Evolutionary conservation across 2,113 vertebrate species (phyloP).

Genomic region (Acanthochromis polyacanthus): DNA sequence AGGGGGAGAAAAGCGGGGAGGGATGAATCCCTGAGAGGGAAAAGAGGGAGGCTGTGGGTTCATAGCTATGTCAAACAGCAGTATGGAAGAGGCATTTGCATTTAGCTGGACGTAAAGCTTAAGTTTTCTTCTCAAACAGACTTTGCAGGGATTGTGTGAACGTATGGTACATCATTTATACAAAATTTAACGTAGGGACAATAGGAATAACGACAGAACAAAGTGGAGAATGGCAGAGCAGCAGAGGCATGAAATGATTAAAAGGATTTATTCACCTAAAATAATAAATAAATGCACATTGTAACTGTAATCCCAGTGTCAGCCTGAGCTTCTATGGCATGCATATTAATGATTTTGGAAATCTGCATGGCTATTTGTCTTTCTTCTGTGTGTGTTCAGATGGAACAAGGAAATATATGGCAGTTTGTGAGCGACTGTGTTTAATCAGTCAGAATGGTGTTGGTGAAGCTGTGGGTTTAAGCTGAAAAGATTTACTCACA

Average conservation of each 20-base stretch:
- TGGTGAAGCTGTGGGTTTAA: neutral
- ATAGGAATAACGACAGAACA: too few relatives aligned
- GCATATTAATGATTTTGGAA: neutral
- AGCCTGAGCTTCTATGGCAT: neutral
- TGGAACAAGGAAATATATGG: neutral
- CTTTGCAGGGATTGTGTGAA: too few relatives aligned
- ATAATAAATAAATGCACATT: neutral
- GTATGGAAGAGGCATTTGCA: neutral
- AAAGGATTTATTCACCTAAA: neutral
- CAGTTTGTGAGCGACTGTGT: neutral
- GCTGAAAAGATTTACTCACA: constrained; percentile 29
- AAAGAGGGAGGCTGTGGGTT: constrained; percentile 17
- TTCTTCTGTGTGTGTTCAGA: neutral
- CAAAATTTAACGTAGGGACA: too few relatives aligned
- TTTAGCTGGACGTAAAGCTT: neutral
- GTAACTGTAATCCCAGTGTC: neutral
- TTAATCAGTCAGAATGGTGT: too few relatives aligned
- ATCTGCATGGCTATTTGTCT: neutral
- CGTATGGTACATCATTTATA: too few relatives aligned
- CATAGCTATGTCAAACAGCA: constrained; percentile 25
- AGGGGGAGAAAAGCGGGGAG: constrained; percentile 19
- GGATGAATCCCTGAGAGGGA: constrained; percentile 1
- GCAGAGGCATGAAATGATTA: neutral
- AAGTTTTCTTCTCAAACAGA: neutral
- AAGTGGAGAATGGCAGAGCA: neutral